phyloP scores from a whole-genome alignment of 92 coral and sea anemone genomes.

The Siderastrea radians region DNA sequence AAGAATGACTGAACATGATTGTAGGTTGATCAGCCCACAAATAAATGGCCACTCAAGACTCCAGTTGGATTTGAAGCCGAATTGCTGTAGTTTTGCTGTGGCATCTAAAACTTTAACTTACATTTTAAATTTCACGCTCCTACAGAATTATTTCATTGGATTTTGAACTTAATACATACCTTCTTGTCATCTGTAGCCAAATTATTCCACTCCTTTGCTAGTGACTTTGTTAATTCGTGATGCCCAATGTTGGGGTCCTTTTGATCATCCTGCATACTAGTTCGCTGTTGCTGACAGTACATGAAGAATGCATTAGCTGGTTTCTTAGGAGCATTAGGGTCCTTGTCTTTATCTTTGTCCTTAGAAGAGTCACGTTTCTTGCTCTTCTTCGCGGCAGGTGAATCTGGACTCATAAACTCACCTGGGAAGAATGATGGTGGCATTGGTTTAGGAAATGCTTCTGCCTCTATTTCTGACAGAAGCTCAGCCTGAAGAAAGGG shows the following conservation, averaged over 20 bases:
- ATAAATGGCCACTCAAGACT: too few species aligned
- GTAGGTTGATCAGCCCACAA: too few species aligned
- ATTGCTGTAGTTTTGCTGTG: too few species aligned
- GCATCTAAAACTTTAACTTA: too few species aligned
- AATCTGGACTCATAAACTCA: slow-evolving; percentile 59
- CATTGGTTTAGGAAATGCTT: slow-evolving; percentile 48
- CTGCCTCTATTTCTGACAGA: slow-evolving; percentile 78
- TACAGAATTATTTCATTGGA: neutral
- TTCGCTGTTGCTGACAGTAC: slow-evolving; percentile 97
- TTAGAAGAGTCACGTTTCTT: slow-evolving; percentile 77
- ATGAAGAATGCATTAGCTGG: slow-evolving; percentile 99
- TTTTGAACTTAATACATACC: slow-evolving; percentile 35
- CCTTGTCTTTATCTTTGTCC: slow-evolving; percentile 86
- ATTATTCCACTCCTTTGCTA: slow-evolving; percentile 98
- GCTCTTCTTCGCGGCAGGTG: slow-evolving; percentile 79
- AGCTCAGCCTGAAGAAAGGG: slow-evolving; percentile 56
- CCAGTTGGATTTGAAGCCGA: too few species aligned
- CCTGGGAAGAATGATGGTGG: slow-evolving; percentile 56
- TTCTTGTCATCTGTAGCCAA: slow-evolving; percentile 92
- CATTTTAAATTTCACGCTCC: too few species aligned
- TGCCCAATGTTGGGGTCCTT: slow-evolving; percentile 95
- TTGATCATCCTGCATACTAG: slow-evolving; percentile 93
- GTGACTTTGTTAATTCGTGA: slow-evolving; percentile 93
- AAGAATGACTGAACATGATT: too few species aligned
- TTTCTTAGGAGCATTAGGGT: slow-evolving; percentile 98